Evolutionary conservation across 2,888 invertebrate species (phyloP), one percentile per base, ranked within the genome.

Genomic region (Pammene fasciana): DNA sequence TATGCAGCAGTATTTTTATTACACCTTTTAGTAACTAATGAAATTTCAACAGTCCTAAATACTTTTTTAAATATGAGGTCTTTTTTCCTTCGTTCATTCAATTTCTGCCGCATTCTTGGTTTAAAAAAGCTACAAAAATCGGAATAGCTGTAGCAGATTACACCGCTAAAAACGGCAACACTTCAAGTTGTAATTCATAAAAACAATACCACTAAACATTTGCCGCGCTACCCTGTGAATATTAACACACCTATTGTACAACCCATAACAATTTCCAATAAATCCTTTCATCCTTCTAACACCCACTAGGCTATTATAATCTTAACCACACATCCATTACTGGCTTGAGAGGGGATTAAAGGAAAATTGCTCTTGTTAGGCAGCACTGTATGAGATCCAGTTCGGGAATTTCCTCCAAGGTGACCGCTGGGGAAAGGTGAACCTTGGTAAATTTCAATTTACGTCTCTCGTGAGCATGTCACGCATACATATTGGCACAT

Each of bases 401-500:
- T 62, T 26, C 41, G 38, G n/a, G 18, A 45, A 41, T 56, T 43
- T 36, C 52, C 48, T 3, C 10, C 48, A 34, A 34, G 46, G 62
- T 72, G 74, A 72, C 76, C 76, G 78, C 74, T 76, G 72, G 71
- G 70, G 65, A 67, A 26, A 62, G 65, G 68, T 61, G 72, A 74
- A 68, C 75, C 75, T 78, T 73, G 76, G 79, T 77, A 79, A 84
- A 84, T 86, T 85, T 83, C 84, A 85, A 86, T 86, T 86, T 84
- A 83, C 80, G 78, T 79, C 78, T 73, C 73, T 70, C 75, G 78
- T 77, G 76, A 76, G 76, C 77, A 77, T 79, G 80, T 81, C 79
- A 76, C 75, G 85, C 82, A 81, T 83, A 83, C 84, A 82, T 85
- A 85, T 85, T 84, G 84, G 80, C 80, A 80, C 83, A 82, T 85